Percentiles rank a stretch among this genome's conserved stretches.
These are phyloP conservation scores for Cosmia trapezina DNA, from an alignment of 2,888 invertebrate genomes.

Conservation along the genomic window DNA sequence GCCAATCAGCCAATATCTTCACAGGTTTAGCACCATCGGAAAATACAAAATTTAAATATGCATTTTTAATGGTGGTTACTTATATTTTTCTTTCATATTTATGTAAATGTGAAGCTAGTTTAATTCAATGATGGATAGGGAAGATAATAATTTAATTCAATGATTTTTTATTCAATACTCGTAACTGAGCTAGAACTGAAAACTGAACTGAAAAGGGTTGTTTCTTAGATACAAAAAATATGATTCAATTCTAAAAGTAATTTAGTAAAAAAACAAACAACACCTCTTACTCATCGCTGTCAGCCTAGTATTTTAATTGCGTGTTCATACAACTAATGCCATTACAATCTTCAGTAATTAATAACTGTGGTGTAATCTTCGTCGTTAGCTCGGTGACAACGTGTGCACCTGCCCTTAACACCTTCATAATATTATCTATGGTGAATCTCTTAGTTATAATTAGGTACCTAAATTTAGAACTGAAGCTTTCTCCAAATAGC, in stretches of 20 bases:
- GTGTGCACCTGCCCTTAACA: conserved; percentile 46
- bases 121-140: conserved; percentile 1
- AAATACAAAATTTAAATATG: conserved; percentile 25
- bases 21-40: conserved; percentile 22
- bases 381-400: conserved; percentile 48
- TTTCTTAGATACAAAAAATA: neutral
- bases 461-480: neutral
- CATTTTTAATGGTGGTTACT: neutral
- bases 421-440: conserved; percentile 44
- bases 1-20: conserved; percentile 19
- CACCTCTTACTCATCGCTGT: conserved; percentile 27
- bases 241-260: conserved; percentile 1
- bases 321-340: conserved; percentile 42
- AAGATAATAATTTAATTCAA: too few species aligned
- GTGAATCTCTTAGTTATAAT: conserved; percentile 38
- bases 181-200: too few species aligned
- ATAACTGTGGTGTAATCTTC: conserved; percentile 46
- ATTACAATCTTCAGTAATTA: conserved; percentile 57
- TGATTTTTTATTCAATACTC: too few species aligned
- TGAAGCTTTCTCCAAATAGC: conserved; percentile 10
- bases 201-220: too few species aligned
- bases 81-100: conserved; percentile 22
- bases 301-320: conserved; percentile 56
- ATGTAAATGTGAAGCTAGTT: neutral
- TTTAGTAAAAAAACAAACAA: conserved; percentile 20